Conservation (phyloP, 2,888 invertebrate genomes). For the Trichacis sp. region DNA sequence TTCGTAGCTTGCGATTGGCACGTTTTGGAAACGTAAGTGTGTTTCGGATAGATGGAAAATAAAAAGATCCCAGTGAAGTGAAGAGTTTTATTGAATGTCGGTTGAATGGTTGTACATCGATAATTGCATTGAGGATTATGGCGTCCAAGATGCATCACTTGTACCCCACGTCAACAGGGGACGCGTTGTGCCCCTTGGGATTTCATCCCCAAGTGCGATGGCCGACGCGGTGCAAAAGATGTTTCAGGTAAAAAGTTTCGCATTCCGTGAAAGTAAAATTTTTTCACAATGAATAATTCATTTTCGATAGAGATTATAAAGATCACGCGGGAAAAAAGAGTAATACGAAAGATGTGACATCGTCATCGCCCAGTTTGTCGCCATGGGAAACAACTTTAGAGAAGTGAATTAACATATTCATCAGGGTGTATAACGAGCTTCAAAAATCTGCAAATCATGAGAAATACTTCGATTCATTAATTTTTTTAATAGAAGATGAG, state of each 20-base stretch:
- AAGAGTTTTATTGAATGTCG: too few species aligned
- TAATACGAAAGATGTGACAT: slow-evolving; percentile 75
- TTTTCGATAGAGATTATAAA: slow-evolving; percentile 81
- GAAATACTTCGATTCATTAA: too few species aligned
- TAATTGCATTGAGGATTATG: too few species aligned
- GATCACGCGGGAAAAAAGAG: slow-evolving; percentile 85
- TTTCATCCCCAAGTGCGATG: slow-evolving; percentile 95
- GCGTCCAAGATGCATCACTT: slow-evolving; percentile 76
- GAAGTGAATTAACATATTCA: too few species aligned
- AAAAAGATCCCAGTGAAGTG: too few species aligned
- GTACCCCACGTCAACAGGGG: slow-evolving; percentile 84
- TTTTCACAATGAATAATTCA: background rate
- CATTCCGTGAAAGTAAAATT: background rate
- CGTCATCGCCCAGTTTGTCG: slow-evolving; percentile 84
- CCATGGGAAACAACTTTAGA: slow-evolving; percentile 62
- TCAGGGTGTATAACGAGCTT: too few species aligned
- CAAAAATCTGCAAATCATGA: too few species aligned
- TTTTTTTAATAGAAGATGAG: too few species aligned
- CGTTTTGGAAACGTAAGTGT: too few species aligned
- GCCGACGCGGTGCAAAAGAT: slow-evolving; percentile 93
- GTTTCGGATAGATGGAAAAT: too few species aligned
- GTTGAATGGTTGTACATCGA: too few species aligned
- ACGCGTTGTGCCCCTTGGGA: slow-evolving; percentile 90
- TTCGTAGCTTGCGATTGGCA: background rate
- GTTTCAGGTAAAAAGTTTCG: slow-evolving; percentile 77